A percentile compares a stretch with the other conserved stretches of the same genome.
Conservation (phyloP, 2,888 invertebrate genomes). For the Meliscaeva auricollis region DNA sequence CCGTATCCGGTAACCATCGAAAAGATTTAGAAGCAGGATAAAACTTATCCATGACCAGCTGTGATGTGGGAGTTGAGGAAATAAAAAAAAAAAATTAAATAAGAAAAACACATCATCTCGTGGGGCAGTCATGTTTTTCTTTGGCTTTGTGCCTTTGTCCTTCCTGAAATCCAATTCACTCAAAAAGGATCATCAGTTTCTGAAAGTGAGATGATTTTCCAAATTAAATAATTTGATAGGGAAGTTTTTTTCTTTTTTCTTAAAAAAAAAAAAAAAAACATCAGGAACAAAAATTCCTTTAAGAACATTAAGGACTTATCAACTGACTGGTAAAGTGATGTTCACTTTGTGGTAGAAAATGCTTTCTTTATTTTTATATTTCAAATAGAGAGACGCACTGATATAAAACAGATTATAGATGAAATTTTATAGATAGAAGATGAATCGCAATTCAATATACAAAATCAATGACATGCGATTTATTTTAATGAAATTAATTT, state of each 20-base stretch:
- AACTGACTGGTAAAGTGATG: conserved; percentile 44
- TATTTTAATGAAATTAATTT: conserved; percentile 46
- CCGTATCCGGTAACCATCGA: conserved; percentile 1
- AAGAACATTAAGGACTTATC: neutral
- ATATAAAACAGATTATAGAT: neutral
- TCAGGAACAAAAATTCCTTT: neutral
- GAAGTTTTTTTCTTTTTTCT: neutral
- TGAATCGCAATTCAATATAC: conserved; percentile 12
- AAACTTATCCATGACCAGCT: conserved; percentile 1
- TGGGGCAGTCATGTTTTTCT: conserved; percentile 1
- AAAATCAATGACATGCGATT: conserved; percentile 35
- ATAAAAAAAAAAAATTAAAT: neutral
- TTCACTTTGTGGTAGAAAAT: conserved; percentile 37
- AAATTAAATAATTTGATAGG: conserved; percentile 64
- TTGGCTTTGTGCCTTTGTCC: neutral
- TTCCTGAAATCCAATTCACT: conserved; percentile 26
- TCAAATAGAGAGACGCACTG: neutral
- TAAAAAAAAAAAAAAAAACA: conserved; percentile 3
- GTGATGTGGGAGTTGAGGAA: neutral
- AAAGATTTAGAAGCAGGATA: neutral
- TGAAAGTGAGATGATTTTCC: conserved; percentile 54
- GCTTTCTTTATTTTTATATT: neutral
- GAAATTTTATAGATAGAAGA: neutral
- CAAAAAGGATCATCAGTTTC: conserved; percentile 33
- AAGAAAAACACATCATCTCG: neutral